These are phyloP conservation scores for Rhogogaster chlorosoma DNA, from an alignment of 2,888 invertebrate genomes.

Conservation along the genomic window DNA sequence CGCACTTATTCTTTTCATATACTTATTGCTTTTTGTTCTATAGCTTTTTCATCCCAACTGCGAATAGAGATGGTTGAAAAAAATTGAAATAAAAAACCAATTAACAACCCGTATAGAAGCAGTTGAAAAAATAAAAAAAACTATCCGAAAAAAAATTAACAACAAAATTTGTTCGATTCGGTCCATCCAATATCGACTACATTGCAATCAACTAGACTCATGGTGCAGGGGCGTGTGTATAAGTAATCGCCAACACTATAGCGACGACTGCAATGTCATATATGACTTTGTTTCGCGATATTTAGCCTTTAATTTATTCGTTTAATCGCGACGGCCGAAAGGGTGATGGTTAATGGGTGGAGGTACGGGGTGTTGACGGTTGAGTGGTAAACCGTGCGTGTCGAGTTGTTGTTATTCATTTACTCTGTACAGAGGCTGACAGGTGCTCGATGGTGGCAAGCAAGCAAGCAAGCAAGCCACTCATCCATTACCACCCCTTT, in stretches of 20 bases:
- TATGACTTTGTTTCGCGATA: slow-evolving; percentile 5
- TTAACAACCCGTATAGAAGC: too few species aligned
- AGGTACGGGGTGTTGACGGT: background rate
- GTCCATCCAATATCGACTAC: background rate
- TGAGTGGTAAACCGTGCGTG: slow-evolving; percentile 19
- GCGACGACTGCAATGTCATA: background rate
- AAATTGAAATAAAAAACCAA: too few species aligned
- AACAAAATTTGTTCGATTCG: background rate
- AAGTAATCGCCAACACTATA: background rate
- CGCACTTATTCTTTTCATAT: background rate
- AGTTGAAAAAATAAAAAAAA: background rate
- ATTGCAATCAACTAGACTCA: background rate
- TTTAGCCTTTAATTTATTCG: slow-evolving; percentile 30
- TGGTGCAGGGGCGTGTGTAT: background rate
- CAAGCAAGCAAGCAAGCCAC: slow-evolving; percentile 2
- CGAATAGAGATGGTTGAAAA: background rate
- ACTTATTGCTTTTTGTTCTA: background rate
- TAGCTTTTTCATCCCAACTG: background rate
- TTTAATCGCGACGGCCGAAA: slow-evolving; percentile 1
- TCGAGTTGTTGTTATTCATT: slow-evolving; percentile 35
- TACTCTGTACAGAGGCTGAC: slow-evolving; percentile 15
- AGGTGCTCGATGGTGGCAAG: slow-evolving; percentile 34
- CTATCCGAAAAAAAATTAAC: background rate
- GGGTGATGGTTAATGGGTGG: slow-evolving; percentile 5
- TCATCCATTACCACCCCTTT: background rate